Conservation (phyloP, 1,140 invertebrate species). For the Odontomachus brunneus region DNA sequence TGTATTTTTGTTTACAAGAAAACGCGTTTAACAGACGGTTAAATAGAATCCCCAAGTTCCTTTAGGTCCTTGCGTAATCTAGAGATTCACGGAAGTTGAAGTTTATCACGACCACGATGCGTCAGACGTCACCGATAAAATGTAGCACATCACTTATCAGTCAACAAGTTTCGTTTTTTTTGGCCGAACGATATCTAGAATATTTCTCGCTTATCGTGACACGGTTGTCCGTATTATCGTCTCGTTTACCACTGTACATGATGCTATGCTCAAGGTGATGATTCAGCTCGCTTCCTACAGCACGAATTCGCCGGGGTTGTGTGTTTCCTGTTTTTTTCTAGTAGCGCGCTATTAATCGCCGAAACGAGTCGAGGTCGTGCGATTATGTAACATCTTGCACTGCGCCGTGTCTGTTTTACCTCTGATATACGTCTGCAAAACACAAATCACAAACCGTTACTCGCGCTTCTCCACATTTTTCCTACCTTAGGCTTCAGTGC, state of each 20-base stretch:
- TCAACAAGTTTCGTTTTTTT: conserved; percentile 22
- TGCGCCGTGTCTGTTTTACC: not conserved
- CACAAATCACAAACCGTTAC: not conserved
- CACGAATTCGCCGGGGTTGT: not conserved
- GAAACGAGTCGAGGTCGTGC: not conserved
- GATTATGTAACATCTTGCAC: conserved; percentile 24
- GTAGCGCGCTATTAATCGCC: not conserved
- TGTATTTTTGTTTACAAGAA: too few relatives aligned
- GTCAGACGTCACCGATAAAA: conserved; percentile 2
- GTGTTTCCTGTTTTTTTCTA: not conserved
- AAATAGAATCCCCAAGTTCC: too few relatives aligned
- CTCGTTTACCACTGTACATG: not conserved
- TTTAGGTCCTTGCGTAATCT: too few relatives aligned
- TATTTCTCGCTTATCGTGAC: conserved; percentile 28
- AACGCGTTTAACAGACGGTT: too few relatives aligned
- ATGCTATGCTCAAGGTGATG: conserved; percentile 46
- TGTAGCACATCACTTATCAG: conserved; percentile 10
- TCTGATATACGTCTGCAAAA: not conserved
- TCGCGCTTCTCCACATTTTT: not conserved
- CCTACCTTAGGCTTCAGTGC: too few relatives aligned
- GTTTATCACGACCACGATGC: too few relatives aligned
- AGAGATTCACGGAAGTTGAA: too few relatives aligned
- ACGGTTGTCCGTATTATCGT: not conserved
- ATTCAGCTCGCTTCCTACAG: not conserved
- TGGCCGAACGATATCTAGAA: not conserved